Evolutionary conservation across 2,888 invertebrate genomes (phyloP), one percentile per base, ranked within the genome.

Genomic region (Scaptomyza cyrtandrae): DNA sequence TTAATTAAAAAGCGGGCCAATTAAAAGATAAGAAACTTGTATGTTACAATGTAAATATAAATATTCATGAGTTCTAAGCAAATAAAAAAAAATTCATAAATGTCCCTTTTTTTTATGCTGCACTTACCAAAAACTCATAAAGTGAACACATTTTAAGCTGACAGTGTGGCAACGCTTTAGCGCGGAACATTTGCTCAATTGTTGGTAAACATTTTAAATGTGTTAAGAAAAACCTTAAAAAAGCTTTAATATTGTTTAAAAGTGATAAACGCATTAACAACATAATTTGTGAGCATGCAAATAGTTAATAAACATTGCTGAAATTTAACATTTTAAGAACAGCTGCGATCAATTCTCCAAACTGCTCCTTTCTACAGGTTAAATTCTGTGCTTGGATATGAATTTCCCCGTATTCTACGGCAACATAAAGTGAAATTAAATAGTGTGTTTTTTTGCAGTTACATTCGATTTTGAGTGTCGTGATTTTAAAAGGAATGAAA

Each of bases 401-500:
- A 19, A 5, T 24, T 13, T 33, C 7, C 14, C 7, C 1, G 7
- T 24, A 24, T 24, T 24, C 24, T 24, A 24, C 24, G 6, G n/a
- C 2, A 46, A 9, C 6, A 27, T 14, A 46, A n/a, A n/a, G 13
- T 35, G 10, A n/a, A 50, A 50, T 13, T 19, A 19, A 50, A 16
- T 16, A 16, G 39, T 41, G 14, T 13, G 3, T n/a, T 50, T 50
- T 53, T 24, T 71, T 70, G 0, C 49, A 71, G 71, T 71, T 71
- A 13, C 29, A 48, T 49, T 53, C 11, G 43, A 49, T 48, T 56
- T 66, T 66, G 52, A 60, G 55, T 49, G 45, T 11, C 52, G 37
- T 16, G 14, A 52, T 54, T 31, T 57, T 41, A 68, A 43, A 44
- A 39, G 44, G 31, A 52, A 66, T 56, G 27, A 49, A 35, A 66